A percentile compares a stretch with the other conserved stretches of the same genome.
phyloP scores from a whole-genome alignment of 2,888 invertebrate species.

The Ophion slaviceki region DNA sequence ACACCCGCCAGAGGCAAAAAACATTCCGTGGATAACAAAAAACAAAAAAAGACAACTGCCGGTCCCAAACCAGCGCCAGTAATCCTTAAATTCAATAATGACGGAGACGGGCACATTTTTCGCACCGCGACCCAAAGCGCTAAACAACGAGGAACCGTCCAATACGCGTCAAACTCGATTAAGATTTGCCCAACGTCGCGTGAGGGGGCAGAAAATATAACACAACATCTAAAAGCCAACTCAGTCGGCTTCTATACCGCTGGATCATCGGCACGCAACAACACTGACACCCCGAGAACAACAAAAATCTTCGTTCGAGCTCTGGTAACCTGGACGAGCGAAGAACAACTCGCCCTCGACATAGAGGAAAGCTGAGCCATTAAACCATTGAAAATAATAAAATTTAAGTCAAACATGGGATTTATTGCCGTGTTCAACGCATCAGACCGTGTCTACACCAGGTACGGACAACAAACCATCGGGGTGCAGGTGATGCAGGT shows the following conservation, averaged over 20 bases:
- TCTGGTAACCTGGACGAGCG: not conserved
- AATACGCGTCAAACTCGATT: no score
- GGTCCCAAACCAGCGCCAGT: no score
- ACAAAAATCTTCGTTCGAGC: slow-evolving; percentile 13
- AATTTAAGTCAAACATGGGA: slow-evolving; percentile 5
- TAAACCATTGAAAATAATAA: slow-evolving; percentile 6
- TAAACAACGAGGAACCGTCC: no score
- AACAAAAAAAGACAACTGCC: no score
- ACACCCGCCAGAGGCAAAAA: no score
- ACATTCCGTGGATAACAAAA: no score
- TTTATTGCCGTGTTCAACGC: slow-evolving; percentile 5
- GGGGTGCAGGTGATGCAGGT: slow-evolving; percentile 9
- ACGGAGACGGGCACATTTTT: no score
- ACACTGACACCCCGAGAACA: slow-evolving; percentile 6
- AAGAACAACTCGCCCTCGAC: not conserved
- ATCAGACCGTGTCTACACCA: slow-evolving; percentile 11
- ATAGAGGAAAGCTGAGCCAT: slow-evolving; percentile 1
- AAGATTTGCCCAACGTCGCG: no score
- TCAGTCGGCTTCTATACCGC: slow-evolving; percentile 2
- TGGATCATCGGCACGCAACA: slow-evolving; percentile 12
- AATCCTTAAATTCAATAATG: no score
- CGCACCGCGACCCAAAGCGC: no score
- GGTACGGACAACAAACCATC: slow-evolving; percentile 10
- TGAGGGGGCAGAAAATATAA: no score
- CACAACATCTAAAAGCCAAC: not conserved